Percentiles rank a stretch among this genome's conserved stretches.
These are phyloP conservation scores for Noctua pronuba DNA, from an alignment of 2,888 invertebrate species.

Conservation along the genomic window DNA sequence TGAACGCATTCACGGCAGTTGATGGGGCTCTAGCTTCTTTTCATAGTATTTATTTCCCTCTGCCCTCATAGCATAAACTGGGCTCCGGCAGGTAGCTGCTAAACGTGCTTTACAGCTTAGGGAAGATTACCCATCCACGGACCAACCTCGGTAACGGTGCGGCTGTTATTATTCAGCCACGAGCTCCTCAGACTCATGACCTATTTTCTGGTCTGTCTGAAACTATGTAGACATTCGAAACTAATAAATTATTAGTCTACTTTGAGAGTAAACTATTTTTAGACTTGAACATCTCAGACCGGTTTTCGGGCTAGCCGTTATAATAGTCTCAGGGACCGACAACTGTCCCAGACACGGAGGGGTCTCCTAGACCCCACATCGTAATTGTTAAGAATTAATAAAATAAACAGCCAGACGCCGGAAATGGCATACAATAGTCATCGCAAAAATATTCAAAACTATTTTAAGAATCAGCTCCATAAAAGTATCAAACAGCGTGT, in stretches of 20 bases:
- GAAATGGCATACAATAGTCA: not conserved
- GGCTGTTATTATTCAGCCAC: not conserved
- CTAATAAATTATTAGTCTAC: not conserved
- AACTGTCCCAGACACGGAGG: conserved; percentile 1
- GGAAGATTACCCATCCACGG: not conserved
- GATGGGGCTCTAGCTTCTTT: too few species aligned
- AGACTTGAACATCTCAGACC: conserved; percentile 4
- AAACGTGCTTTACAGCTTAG: not conserved
- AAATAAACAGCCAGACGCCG: conserved; percentile 4
- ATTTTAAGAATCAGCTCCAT: not conserved
- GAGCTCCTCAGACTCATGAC: not conserved
- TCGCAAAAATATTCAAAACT: not conserved
- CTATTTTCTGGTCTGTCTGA: not conserved
- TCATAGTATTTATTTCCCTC: not conserved
- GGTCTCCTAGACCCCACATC: not conserved
- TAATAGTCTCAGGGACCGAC: not conserved
- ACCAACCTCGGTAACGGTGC: too few species aligned
- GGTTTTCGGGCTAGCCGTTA: conserved; percentile 2
- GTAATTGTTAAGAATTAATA: not conserved
- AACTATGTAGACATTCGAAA: conserved; percentile 25
- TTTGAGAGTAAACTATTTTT: conserved; percentile 14
- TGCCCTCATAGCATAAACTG: not conserved
- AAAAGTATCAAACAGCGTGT: not conserved
- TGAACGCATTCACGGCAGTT: too few species aligned
- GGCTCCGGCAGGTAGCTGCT: not conserved